Evolutionary conservation across 2,113 vertebrate genomes (phyloP).

Genomic region (Pseudopodoces humilis): DNA sequence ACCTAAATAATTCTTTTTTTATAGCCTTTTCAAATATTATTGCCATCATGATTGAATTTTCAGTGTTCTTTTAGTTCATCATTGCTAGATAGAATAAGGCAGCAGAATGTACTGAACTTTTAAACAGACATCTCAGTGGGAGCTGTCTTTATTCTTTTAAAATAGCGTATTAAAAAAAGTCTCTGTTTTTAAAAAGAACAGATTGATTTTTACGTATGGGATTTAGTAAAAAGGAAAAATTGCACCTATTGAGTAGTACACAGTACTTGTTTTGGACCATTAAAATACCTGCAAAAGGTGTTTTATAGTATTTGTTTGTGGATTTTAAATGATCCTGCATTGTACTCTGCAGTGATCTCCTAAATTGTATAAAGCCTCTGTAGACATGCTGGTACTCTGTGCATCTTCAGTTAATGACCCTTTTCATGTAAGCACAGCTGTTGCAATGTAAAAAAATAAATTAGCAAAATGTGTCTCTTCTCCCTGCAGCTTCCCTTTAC

Average conservation of each 20-base stretch:
- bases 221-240: conserved; percentile 41
- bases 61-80: conserved; percentile 47
- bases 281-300: conserved; percentile 51
- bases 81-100: conserved; percentile 54
- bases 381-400: not conserved
- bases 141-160: conserved; percentile 60
- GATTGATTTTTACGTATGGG: conserved; percentile 52
- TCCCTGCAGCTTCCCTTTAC: not conserved
- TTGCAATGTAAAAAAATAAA: conserved; percentile 49
- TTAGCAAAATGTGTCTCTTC: conserved; percentile 20
- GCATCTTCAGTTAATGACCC: conserved; percentile 56
- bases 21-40: conserved; percentile 60
- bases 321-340: conserved; percentile 32
- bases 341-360: conserved; percentile 28
- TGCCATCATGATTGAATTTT: conserved; percentile 61
- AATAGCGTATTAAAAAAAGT: not conserved
- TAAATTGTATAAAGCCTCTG: conserved; percentile 7
- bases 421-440: conserved; percentile 65
- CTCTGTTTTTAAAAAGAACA: conserved; percentile 57
- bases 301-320: conserved; percentile 38
- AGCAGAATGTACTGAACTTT: conserved; percentile 59
- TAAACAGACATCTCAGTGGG: conserved; percentile 45
- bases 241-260: not conserved
- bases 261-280: conserved; percentile 22
- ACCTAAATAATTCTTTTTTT: conserved; percentile 42